Base-by-base conservation (phyloP, 35 echinoderm and acorn worm genomes). In the Diadema setosum region DNA sequence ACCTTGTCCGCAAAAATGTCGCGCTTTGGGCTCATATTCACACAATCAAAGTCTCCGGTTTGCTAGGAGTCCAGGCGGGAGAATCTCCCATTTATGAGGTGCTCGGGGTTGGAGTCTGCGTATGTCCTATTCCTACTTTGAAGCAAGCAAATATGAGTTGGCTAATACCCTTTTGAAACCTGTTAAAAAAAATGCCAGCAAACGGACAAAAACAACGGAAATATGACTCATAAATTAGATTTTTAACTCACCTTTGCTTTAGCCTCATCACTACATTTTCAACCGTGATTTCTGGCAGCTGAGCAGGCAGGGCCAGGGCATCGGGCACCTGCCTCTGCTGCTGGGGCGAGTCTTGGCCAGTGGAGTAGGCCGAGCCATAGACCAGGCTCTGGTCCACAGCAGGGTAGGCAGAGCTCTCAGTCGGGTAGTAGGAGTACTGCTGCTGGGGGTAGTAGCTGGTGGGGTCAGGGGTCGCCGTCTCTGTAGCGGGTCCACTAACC, bases 211-310 rank as follows among this genome's bases (percentile, higher is more conserved):
- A n/a, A n/a, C n/a, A n/a, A n/a, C n/a, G n/a, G n/a, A n/a, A n/a
- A n/a, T n/a, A n/a, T n/a, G n/a, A n/a, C n/a, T n/a, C n/a, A n/a
- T n/a, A n/a, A n/a, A n/a, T n/a, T n/a, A n/a, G n/a, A n/a, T n/a
- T n/a, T 15, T 1, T 7, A 27, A 67, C 82, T 83, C 73, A 99
- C 96, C 93, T 94, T 64, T 99, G 91, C 17, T 84, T 86, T 70
- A 99, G 45, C 84, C 75, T 52, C 78, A 94, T 99, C 82, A 88
- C 87, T 5, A 99, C 52, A 36, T 89, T 75, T 70, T 94, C 89
- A 21, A 94, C 76, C 32, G 82, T 87, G 12, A 99, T 85, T 8
- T 63, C 16, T 24, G 92, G 93, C 25, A 99, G 84, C 27, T 91
- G 64, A 0, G 59, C 82, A 2, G 96, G 96, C 4, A 91, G 48